Evolutionary conservation across 1,140 invertebrate species (phyloP), one percentile per base, ranked within the genome.

Genomic region (Brachionus paranguensis): DNA sequence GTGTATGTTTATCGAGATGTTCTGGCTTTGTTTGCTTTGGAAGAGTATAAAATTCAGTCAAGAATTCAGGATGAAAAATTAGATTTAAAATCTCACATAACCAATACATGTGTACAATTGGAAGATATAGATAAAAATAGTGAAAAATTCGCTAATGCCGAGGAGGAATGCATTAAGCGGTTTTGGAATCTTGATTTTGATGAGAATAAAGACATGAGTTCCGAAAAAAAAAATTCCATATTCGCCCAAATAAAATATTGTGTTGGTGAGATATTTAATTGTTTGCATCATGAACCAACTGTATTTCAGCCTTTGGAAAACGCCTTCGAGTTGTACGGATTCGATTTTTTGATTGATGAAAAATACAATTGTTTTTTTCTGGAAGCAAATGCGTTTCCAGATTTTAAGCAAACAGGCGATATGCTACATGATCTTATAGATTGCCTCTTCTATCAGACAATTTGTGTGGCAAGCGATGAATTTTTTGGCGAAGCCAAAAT

Each of bases 281-380:
- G 76, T 64, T 60, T 79, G 7, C 76, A 79, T 43, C 24, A 79
- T 79, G 76, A 79, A 17, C 50, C 50, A 60, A 79, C 76, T 3
- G 53, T 79, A 0, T 79, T 79, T 79, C 76, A 79, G 8, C 76
- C 76, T 37, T 64, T 79, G 24, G 43, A 79, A 79, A 79, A 79
- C 20, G 76, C 76, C 12, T 79, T 79, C 12, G 76, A 79, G 60
- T 20, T 79, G 8, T 79, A 60, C 20, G 76, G 76, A 41, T 64
- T 79, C 41, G 76, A 79, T 79, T 79, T 79, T 79, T 60, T 79
- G 6, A 60, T 79, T 17, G 76, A 79, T 41, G 50, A 79, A 79
- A 60, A 79, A 43, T 60, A 27, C 14, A 60, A 64, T 60, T 60
- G 27, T 43, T 79, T 50, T 41, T 79, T 79, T 64, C 20, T 79